These are phyloP conservation scores for Scytalopus superciliaris DNA, from an alignment of 2,113 vertebrate genomes.

Conservation along the genomic window DNA sequence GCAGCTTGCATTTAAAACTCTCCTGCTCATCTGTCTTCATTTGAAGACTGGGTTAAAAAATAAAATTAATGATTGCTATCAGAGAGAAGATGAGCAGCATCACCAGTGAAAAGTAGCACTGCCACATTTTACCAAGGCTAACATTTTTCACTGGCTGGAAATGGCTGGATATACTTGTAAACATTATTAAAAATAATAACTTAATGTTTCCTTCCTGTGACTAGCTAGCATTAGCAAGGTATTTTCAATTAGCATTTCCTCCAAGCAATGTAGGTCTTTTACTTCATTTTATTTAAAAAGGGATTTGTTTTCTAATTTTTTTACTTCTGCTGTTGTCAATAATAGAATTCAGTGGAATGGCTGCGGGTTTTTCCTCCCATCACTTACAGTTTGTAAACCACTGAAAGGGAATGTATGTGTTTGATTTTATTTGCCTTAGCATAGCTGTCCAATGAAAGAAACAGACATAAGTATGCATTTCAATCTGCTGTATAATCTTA, in stretches of 20 bases:
- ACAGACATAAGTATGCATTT: constrained; percentile 72
- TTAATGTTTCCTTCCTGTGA: constrained; percentile 91
- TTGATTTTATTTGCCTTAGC: constrained; percentile 77
- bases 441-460: constrained; percentile 63
- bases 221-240: constrained; percentile 86
- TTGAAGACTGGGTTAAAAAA: constrained; percentile 90
- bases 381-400: constrained; percentile 66
- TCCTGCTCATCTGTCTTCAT: constrained; percentile 86
- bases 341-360: constrained; percentile 66
- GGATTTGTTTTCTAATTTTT: constrained; percentile 81
- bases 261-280: constrained; percentile 76
- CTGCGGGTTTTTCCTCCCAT: constrained; percentile 64
- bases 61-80: constrained; percentile 94
- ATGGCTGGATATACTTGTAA: constrained; percentile 92
- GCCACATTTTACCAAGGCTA: constrained; percentile 87
- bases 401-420: constrained; percentile 57
- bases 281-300: constrained; percentile 80
- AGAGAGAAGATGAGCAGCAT: constrained; percentile 85
- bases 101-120: constrained; percentile 89
- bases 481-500: constrained; percentile 58
- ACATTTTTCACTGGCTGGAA: constrained; percentile 90
- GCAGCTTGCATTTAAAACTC: constrained; percentile 85
- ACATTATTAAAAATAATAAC: constrained; percentile 98
- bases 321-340: constrained; percentile 77
- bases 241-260: constrained; percentile 88